A percentile compares a stretch with the other conserved stretches of the same genome.
Conservation (phyloP, 2,888 invertebrate species). For the Philonicus albiceps region DNA sequence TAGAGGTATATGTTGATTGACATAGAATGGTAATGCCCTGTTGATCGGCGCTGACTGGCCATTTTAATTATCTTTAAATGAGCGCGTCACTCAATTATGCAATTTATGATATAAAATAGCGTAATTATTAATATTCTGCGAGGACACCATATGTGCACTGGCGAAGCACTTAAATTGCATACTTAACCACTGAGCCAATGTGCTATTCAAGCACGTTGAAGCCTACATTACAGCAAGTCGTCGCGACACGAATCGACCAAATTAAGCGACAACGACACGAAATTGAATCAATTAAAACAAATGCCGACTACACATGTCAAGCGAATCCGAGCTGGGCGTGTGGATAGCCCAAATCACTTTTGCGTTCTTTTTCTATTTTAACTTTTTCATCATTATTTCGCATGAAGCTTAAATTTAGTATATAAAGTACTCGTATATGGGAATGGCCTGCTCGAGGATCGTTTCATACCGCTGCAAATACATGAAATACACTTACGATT, state of each 20-base stretch:
- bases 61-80: neutral
- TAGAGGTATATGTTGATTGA: neutral
- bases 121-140: constrained; percentile 17
- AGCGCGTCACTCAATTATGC: constrained; percentile 16
- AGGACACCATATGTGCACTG: neutral
- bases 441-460: neutral
- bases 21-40: neutral
- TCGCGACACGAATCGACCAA: constrained; percentile 26
- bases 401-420: neutral
- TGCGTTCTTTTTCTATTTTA: neutral
- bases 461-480: neutral
- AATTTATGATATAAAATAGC: constrained; percentile 29
- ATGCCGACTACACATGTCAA: neutral
- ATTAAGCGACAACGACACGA: constrained; percentile 36
- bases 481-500: neutral
- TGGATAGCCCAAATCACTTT: neutral
- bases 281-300: constrained; percentile 34
- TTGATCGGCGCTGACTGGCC: neutral
- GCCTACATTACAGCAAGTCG: neutral
- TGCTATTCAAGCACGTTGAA: neutral
- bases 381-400: neutral
- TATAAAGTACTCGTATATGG: too few relatives aligned
- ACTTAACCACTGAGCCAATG: neutral
- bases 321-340: neutral
- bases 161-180: neutral